These are phyloP conservation scores for Drosophila murphyi DNA, from an alignment of 1,140 invertebrate species.

Conservation along the genomic window DNA sequence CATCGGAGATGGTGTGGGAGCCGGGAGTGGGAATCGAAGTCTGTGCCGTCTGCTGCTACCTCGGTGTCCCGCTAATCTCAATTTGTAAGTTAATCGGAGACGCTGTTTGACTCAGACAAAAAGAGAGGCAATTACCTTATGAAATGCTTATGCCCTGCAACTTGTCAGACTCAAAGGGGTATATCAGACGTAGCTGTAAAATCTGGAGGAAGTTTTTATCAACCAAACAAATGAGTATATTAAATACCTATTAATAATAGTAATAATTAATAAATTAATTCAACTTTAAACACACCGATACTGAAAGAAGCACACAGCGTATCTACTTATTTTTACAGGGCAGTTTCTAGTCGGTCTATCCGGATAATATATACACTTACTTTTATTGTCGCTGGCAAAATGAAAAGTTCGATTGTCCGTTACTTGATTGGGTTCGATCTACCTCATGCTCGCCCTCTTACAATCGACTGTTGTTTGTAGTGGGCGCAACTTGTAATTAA, in stretches of 20 bases:
- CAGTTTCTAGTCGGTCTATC: background rate
- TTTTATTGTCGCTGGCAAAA: slow-evolving; percentile 64
- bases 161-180: background rate
- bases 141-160: slow-evolving; percentile 17
- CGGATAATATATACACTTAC: slow-evolving; percentile 6
- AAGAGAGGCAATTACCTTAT: slow-evolving; percentile 26
- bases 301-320: background rate
- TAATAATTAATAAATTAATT: too few species aligned
- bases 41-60: slow-evolving; percentile 41
- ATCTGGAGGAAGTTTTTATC: background rate
- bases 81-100: slow-evolving; percentile 82
- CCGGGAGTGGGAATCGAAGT: slow-evolving; percentile 17
- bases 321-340: slow-evolving; percentile 2
- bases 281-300: too few species aligned
- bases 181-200: background rate
- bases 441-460: slow-evolving; percentile 16
- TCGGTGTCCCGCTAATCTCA: slow-evolving; percentile 81
- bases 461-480: slow-evolving; percentile 54
- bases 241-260: too few species aligned
- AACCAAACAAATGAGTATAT: too few species aligned
- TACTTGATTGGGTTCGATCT: slow-evolving; percentile 68
- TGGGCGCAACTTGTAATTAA: slow-evolving; percentile 78
- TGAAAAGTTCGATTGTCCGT: slow-evolving; percentile 77
- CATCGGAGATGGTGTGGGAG: slow-evolving; percentile 17
- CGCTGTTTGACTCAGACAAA: slow-evolving; percentile 70